These are phyloP conservation scores for Noctua pronuba DNA, from an alignment of 2,888 invertebrate genomes.

Conservation along the genomic window DNA sequence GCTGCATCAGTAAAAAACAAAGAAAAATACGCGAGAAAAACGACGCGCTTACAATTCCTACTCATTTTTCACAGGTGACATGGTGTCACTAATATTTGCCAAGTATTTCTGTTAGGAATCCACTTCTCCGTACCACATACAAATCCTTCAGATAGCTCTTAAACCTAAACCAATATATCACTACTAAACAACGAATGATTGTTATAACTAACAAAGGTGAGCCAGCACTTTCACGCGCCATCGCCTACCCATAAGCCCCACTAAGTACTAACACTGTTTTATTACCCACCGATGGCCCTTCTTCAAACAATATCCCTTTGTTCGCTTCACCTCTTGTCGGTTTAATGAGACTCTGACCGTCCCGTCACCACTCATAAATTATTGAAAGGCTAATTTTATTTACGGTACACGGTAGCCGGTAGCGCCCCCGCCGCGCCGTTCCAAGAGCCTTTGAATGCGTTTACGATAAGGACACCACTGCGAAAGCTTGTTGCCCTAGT, in stretches of 20 bases:
- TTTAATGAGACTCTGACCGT: conserved; percentile 72
- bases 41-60: background rate
- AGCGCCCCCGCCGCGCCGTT: conserved; percentile 9
- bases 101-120: background rate
- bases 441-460: conserved; percentile 47
- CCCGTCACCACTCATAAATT: conserved; percentile 71
- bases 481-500: conserved; percentile 54
- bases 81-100: background rate
- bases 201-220: conserved; percentile 25
- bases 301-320: conserved; percentile 78
- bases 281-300: conserved; percentile 60
- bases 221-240: conserved; percentile 44
- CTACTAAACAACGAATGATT: conserved; percentile 29
- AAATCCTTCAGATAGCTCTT: background rate
- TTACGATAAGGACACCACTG: conserved; percentile 56
- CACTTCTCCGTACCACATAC: background rate
- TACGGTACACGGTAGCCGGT: conserved; percentile 42
- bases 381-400: conserved; percentile 69
- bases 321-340: conserved; percentile 69
- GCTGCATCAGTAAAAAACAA: background rate
- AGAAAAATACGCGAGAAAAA: background rate
- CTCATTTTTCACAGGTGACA: background rate
- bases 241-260: conserved; percentile 26
- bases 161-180: conserved; percentile 16
- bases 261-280: conserved; percentile 58